Base-by-base conservation (phyloP, 1,140 invertebrate species). In the Listronotus oregonensis region DNA sequence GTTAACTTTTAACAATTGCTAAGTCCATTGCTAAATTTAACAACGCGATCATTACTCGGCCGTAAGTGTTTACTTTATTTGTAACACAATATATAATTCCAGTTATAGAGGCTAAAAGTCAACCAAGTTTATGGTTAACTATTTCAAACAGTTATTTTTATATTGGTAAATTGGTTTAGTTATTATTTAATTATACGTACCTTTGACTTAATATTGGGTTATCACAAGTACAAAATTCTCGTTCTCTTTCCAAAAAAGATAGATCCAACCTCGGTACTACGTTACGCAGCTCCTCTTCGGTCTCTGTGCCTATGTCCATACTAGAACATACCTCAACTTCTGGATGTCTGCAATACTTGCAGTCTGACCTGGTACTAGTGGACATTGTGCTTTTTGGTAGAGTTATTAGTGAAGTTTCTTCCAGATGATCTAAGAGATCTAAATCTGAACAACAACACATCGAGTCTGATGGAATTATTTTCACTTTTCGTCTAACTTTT, bases 351-450 rank as follows among this genome's bases (percentile, higher is more conserved):
- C 60, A 66, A 27, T 15, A 63, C 27, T 43, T 49, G 27, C 54
- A 56, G 18, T 63, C 66, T n/a, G 59, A 58, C 17, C 52, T 50
- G n/a, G 52, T 63, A 21, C 51, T 63, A 10, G 66, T 57, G 11
- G 60, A 62, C 57, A 64, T 64, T 15, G 66, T 68, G 27, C 55
- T 59, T 49, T 51, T 64, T 1, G 43, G 67, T 43, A 58, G 7
- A 14, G 39, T 49, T 40, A 63, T 42, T 0, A 52, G 14, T 9
- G 49, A 52, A 14, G 50, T 39, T 32, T 63, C 49, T 63, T 63
- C 60, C 32, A 52, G 52, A 27, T 34, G 10, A 39, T 52, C 34
- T 14, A 17, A n/a, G 6, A 15, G 37, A 8, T 49, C 55, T 18
- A 34, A 31, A 31, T 69, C 51, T 4, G 49, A 66, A 40, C 52